phyloP scores from a whole-genome alignment of 2,888 invertebrate species.

The Subacronicta megacephala region DNA sequence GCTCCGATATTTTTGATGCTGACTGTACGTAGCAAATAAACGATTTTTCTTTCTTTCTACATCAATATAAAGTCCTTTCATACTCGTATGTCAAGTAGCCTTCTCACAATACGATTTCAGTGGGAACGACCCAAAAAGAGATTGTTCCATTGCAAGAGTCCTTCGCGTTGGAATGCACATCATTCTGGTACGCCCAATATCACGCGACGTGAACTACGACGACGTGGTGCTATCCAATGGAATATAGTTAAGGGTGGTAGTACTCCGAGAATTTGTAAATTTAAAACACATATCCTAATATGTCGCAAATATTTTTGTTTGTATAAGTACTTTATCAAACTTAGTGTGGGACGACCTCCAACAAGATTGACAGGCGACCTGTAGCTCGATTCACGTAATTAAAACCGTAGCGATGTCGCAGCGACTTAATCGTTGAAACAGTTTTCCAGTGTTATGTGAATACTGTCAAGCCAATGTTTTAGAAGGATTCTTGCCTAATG shows the following conservation, averaged over 20 bases:
- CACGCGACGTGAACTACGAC: constrained; percentile 67
- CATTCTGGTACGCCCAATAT: constrained; percentile 72
- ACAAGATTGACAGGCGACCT: too few species aligned
- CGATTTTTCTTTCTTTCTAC: too few species aligned
- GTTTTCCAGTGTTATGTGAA: too few species aligned
- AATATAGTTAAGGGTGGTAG: constrained; percentile 18
- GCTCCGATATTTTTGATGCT: too few species aligned
- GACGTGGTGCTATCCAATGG: constrained; percentile 60
- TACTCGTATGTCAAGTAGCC: neutral
- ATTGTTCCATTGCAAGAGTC: constrained; percentile 54
- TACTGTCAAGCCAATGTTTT: too few species aligned
- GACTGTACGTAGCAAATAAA: too few species aligned
- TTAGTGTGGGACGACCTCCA: too few species aligned
- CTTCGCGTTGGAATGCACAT: constrained; percentile 73
- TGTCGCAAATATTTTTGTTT: constrained; percentile 63
- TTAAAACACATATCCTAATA: too few species aligned
- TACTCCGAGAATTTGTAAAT: constrained; percentile 10
- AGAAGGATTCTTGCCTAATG: too few species aligned
- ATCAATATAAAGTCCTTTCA: constrained; percentile 9
- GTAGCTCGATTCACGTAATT: too few species aligned
- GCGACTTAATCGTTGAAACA: too few species aligned
- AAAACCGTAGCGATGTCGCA: too few species aligned
- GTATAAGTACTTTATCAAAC: constrained; percentile 48
- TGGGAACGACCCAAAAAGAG: constrained; percentile 36
- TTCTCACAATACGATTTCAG: constrained; percentile 41